phyloP scores from a whole-genome alignment of 2,113 vertebrate genomes.

The Mus musculus region GRCm39 chrX:12982501-12983000 shows the following conservation, averaged over 20 bases:
- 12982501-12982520: not conserved
- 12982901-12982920: constrained; percentile 99
- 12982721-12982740: constrained; percentile 27
- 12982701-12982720: constrained; percentile 33
- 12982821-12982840: constrained; percentile 81
- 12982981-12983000: constrained; percentile 97
- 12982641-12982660: not conserved
- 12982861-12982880: constrained; percentile 99
- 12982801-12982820: constrained; percentile 68
- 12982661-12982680: not conserved
- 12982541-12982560: not conserved
- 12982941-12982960: constrained; percentile 98
- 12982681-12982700: constrained; percentile 31
- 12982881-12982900: constrained; percentile 99
- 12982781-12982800: constrained; percentile 66
- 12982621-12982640: not conserved
- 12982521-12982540: no score
- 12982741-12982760: constrained; percentile 25
- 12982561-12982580: not conserved
- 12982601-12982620: constrained; percentile 32
- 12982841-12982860: constrained; percentile 82
- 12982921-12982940: constrained; percentile 99
- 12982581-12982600: constrained; percentile 40
- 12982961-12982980: constrained; percentile 99
- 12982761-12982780: constrained; percentile 47